These are phyloP conservation scores for Drosophila lowei DNA, from an alignment of 1,140 invertebrate species.

Conservation along the genomic window DNA sequence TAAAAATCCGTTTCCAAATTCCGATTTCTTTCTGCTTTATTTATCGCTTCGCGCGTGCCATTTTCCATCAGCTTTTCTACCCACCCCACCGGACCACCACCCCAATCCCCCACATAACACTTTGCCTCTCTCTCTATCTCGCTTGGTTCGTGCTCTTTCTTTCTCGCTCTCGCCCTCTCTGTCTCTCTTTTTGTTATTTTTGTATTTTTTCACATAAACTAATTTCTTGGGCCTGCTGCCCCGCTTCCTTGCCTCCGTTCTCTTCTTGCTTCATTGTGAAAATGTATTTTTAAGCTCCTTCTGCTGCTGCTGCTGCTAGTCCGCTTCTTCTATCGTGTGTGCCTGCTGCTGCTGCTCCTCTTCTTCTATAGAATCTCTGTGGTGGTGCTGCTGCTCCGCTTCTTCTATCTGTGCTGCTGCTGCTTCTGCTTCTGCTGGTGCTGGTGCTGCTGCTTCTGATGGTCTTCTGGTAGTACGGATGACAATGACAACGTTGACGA, in stretches of 20 bases:
- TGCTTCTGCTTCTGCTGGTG: slow-evolving; percentile 29
- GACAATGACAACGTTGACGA: slow-evolving; percentile 79
- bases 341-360: slow-evolving; percentile 42
- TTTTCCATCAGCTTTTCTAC: slow-evolving; percentile 46
- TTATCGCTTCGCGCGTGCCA: slow-evolving; percentile 74
- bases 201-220: slow-evolving; percentile 52
- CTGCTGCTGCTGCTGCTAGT: slow-evolving; percentile 29
- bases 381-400: slow-evolving; percentile 42
- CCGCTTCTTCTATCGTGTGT: slow-evolving; percentile 37
- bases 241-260: slow-evolving; percentile 66
- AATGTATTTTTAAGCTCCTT: slow-evolving; percentile 78
- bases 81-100: background rate
- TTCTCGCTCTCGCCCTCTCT: slow-evolving; percentile 2
- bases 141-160: slow-evolving; percentile 1
- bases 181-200: slow-evolving; percentile 54
- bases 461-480: slow-evolving; percentile 50
- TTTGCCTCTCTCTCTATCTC: slow-evolving; percentile 8
- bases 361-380: slow-evolving; percentile 13
- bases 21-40: slow-evolving; percentile 39
- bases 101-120: too few relatives aligned
- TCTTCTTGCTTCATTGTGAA: slow-evolving; percentile 78
- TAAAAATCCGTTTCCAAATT: slow-evolving; percentile 6
- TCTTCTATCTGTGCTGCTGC: slow-evolving; percentile 38
- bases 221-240: slow-evolving; percentile 19
- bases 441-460: slow-evolving; percentile 46